Conservation (phyloP, 2,113 vertebrate species). For the Larimichthys polyactis region DNA sequence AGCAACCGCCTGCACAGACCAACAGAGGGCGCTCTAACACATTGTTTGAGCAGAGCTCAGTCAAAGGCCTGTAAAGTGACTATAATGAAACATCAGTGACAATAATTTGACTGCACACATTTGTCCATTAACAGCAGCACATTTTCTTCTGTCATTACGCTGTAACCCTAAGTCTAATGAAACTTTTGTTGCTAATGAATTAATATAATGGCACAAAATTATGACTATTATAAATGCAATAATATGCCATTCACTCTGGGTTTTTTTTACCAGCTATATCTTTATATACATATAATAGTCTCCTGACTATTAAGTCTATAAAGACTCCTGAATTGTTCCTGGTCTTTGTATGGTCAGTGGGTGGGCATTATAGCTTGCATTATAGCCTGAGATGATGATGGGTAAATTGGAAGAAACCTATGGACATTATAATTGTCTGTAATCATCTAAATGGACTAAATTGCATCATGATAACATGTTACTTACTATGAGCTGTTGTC, state of each 20-base stretch:
- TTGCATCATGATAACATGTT: constrained; percentile 5
- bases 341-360: constrained; percentile 3
- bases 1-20: not conserved
- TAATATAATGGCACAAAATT: constrained; percentile 1
- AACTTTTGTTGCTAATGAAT: not conserved
- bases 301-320: no score
- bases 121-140: not conserved
- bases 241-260: constrained; percentile 8
- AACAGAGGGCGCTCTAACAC: constrained; percentile 72
- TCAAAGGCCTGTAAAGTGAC: not conserved
- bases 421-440: constrained; percentile 13
- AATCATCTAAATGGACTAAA: constrained; percentile 12
- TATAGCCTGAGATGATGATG: not conserved
- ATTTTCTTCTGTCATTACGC: not conserved
- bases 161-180: not conserved
- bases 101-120: not conserved
- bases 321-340: constrained; percentile 27
- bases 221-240: constrained; percentile 7
- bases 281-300: constrained; percentile 13
- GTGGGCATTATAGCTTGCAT: not conserved
- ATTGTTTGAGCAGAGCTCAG: constrained; percentile 23
- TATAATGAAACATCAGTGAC: not conserved
- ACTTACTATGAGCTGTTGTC: not conserved
- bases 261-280: constrained; percentile 34
- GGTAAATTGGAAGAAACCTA: constrained; percentile 29